These are phyloP conservation scores for Schizopygopsis pylzovi DNA, from an alignment of 2,797 vertebrate genomes.

Conservation along the genomic window DNA sequence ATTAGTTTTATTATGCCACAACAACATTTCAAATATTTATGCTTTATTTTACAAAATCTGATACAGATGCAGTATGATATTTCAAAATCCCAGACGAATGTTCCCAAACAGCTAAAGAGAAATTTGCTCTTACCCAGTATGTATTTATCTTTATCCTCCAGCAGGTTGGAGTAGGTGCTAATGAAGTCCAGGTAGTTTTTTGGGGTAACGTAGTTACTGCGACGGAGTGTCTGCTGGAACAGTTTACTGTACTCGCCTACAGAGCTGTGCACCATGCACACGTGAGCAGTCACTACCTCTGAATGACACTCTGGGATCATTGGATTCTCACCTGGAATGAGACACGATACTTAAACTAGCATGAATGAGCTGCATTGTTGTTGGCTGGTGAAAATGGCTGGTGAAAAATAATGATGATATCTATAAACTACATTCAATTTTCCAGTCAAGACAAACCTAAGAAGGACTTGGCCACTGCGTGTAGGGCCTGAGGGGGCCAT, in stretches of 20 bases:
- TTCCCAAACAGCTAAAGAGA: neutral
- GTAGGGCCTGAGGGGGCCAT: constrained; percentile 92
- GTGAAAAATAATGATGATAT: neutral
- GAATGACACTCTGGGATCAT: constrained; percentile 79
- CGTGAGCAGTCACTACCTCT: constrained; percentile 81
- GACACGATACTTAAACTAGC: neutral
- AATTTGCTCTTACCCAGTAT: constrained; percentile 83
- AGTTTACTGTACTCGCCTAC: constrained; percentile 86
- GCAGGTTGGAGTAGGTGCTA: constrained; percentile 83
- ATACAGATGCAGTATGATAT: neutral
- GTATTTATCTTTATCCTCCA: constrained; percentile 88
- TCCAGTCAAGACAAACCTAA: constrained; percentile 78
- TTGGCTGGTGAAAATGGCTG: neutral
- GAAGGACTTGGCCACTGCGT: constrained; percentile 90
- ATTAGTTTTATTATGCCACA: neutral
- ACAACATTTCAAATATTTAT: neutral
- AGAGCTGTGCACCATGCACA: constrained; percentile 89
- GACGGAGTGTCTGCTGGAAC: constrained; percentile 90
- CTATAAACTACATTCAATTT: neutral
- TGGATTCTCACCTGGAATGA: constrained; percentile 77
- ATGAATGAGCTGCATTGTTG: neutral
- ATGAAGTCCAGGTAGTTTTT: constrained; percentile 98
- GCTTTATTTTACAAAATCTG: neutral
- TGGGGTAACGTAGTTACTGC: constrained; percentile 92
- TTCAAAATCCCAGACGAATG: constrained; percentile 22